These are phyloP conservation scores for Charina bottae DNA, from an alignment of 2,113 vertebrate genomes.

Conservation along the genomic window DNA sequence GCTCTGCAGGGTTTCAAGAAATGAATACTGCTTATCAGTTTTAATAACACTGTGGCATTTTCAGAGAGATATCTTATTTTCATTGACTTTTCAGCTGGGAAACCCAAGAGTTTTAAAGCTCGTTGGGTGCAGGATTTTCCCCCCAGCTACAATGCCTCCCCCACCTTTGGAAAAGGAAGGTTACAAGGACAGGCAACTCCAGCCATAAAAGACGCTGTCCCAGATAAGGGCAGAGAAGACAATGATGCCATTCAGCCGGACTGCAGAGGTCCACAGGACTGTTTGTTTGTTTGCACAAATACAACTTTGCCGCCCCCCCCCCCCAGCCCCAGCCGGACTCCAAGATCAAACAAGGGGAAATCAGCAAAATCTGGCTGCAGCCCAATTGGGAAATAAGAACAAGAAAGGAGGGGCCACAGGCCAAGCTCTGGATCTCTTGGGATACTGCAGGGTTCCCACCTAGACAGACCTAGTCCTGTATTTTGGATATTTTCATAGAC, in stretches of 20 bases:
- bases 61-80: not conserved
- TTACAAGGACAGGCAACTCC: not conserved
- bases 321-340: not conserved
- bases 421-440: not conserved
- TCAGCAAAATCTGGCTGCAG: not conserved
- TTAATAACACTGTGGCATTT: not conserved
- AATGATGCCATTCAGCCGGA: not conserved
- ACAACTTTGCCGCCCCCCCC: not conserved
- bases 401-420: not conserved
- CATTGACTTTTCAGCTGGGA: not conserved
- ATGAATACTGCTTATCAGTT: not conserved
- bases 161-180: not conserved
- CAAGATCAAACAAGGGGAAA: constrained; percentile 15
- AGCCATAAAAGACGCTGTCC: not conserved
- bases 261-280: no score
- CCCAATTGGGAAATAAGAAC: not conserved
- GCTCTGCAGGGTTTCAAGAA: not conserved
- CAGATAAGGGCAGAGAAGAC: constrained; percentile 6
- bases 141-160: not conserved
- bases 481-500: not conserved
- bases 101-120: not conserved
- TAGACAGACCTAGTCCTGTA: not conserved
- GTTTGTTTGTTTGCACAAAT: not conserved
- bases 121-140: no score
- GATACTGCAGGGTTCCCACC: not conserved